These are phyloP conservation scores for Dendrocincla fuliginosa DNA, from an alignment of 2,797 vertebrate species.

Conservation along the genomic window DNA sequence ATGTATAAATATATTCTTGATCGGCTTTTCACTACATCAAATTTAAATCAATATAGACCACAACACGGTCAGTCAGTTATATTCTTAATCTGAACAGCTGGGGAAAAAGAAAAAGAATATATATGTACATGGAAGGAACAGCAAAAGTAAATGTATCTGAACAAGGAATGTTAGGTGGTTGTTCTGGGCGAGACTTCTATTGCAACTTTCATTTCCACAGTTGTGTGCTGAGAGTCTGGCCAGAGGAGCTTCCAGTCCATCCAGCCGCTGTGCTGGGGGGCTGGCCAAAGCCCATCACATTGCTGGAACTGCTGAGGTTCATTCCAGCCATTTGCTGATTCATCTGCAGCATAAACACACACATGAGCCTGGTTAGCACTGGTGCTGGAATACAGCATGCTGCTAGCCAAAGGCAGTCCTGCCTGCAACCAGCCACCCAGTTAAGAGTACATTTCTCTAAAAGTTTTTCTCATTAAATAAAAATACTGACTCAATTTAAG, in stretches of 20 bases:
- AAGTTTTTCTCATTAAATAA: neutral
- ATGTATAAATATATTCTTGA: slow-evolving; percentile 71
- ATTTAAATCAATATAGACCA: slow-evolving; percentile 88
- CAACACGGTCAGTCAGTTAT: slow-evolving; percentile 79
- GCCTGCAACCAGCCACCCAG: neutral
- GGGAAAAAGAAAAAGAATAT: slow-evolving; percentile 71
- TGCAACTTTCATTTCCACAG: slow-evolving; percentile 90
- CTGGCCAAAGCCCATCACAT: slow-evolving; percentile 78
- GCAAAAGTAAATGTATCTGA: slow-evolving; percentile 73
- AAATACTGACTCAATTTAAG: neutral
- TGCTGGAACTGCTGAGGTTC: slow-evolving; percentile 79
- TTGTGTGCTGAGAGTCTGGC: slow-evolving; percentile 97
- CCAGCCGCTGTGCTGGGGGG: slow-evolving; percentile 81
- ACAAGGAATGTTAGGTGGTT: slow-evolving; percentile 75
- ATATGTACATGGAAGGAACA: slow-evolving; percentile 79
- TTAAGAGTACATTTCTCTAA: neutral
- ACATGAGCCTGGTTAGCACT: neutral
- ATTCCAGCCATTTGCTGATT: slow-evolving; percentile 94
- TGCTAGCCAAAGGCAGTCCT: neutral
- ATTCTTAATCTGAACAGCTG: slow-evolving; percentile 77
- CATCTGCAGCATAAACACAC: slow-evolving; percentile 77
- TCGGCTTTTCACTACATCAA: slow-evolving; percentile 80
- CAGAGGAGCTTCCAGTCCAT: slow-evolving; percentile 85
- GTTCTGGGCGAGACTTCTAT: slow-evolving; percentile 41
- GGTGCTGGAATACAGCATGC: neutral